These are phyloP conservation scores for Baccha elongata DNA, from an alignment of 2,888 invertebrate genomes.

Conservation along the genomic window DNA sequence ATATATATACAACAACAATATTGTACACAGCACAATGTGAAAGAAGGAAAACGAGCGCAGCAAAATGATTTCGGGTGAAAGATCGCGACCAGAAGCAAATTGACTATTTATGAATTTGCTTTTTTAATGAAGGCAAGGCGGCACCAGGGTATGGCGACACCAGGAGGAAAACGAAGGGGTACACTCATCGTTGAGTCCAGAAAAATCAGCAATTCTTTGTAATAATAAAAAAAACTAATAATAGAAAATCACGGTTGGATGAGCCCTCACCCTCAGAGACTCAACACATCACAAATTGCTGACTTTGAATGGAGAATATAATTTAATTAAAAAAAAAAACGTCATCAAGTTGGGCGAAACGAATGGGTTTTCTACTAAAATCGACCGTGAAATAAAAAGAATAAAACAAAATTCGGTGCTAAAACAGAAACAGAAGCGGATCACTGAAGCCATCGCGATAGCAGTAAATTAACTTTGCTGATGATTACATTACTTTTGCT, in stretches of 20 bases:
- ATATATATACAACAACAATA: slow-evolving; percentile 46
- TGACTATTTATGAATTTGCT: slow-evolving; percentile 65
- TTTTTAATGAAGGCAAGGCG: not conserved
- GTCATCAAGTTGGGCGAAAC: slow-evolving; percentile 58
- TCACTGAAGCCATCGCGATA: slow-evolving; percentile 1
- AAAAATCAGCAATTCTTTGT: slow-evolving; percentile 45
- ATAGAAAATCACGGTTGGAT: slow-evolving; percentile 73
- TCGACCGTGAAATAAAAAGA: slow-evolving; percentile 67
- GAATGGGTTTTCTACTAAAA: slow-evolving; percentile 61
- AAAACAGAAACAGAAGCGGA: slow-evolving; percentile 31
- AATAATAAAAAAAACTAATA: slow-evolving; percentile 38
- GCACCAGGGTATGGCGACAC: not conserved
- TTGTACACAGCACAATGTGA: slow-evolving; percentile 60
- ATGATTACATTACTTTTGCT: slow-evolving; percentile 63
- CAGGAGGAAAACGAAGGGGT: not conserved
- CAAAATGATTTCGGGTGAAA: slow-evolving; percentile 64
- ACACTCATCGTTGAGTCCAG: not conserved
- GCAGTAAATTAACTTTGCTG: slow-evolving; percentile 64
- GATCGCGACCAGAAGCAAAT: slow-evolving; percentile 64
- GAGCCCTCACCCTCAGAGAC: slow-evolving; percentile 74
- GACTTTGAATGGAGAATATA: slow-evolving; percentile 46
- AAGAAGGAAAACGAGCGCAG: slow-evolving; percentile 52
- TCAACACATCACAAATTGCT: slow-evolving; percentile 60
- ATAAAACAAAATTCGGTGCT: slow-evolving; percentile 45
- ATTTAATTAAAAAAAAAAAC: slow-evolving; percentile 19